Conservation (phyloP, 2,797 vertebrate species). For the Sebastiscus albofasciatus region DNA sequence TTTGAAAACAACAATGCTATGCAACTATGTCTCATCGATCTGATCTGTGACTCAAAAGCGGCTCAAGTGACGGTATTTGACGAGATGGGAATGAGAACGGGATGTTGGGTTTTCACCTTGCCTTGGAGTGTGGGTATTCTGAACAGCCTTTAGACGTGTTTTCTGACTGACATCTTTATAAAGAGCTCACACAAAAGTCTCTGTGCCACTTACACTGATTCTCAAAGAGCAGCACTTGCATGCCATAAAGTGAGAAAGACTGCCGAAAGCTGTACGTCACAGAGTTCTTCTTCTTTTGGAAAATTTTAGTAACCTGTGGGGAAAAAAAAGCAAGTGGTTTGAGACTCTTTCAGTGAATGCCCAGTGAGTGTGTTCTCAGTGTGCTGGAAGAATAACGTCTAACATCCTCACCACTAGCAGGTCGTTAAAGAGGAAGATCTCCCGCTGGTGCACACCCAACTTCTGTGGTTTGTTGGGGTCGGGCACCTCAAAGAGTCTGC, state of each 20-base stretch:
- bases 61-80: too few species aligned
- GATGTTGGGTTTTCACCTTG: too few species aligned
- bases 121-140: too few species aligned
- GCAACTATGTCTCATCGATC: too few species aligned
- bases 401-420: conserved; percentile 91
- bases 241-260: conserved; percentile 95
- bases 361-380: background rate
- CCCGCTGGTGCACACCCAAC: conserved; percentile 94
- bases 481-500: conserved; percentile 95
- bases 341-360: background rate
- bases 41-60: too few species aligned
- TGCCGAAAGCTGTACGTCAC: conserved; percentile 98
- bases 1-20: too few species aligned
- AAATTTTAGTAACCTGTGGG: conserved; percentile 95
- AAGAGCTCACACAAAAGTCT: background rate
- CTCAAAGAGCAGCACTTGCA: conserved; percentile 97
- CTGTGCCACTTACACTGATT: conserved; percentile 91
- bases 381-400: conserved; percentile 8
- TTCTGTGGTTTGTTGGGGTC: conserved; percentile 98
- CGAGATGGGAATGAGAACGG: too few species aligned
- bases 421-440: conserved; percentile 99
- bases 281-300: conserved; percentile 99
- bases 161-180: background rate
- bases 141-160: background rate
- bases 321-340: background rate